Percentiles rank a stretch among this genome's conserved stretches.
Evolutionary conservation across 2,113 vertebrate species (phyloP).

Genomic region (Psilopogon haemacephalus): DNA sequence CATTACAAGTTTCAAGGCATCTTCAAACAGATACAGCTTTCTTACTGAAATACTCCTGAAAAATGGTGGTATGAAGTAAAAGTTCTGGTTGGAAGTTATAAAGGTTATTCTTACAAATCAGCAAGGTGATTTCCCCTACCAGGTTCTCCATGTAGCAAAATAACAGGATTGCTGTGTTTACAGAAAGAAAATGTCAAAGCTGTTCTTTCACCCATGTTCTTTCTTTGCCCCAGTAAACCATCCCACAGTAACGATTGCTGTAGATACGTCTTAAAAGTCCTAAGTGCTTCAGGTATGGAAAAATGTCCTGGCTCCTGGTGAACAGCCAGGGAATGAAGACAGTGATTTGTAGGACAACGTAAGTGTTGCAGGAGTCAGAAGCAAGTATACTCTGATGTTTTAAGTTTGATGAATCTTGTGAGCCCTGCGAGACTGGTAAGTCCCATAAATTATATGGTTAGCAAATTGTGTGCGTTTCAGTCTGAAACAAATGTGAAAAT

Average conservation of each 20-base stretch:
- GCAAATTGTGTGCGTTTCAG: background rate
- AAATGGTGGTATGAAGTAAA: background rate
- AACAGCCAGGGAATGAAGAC: background rate
- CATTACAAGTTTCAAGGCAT: background rate
- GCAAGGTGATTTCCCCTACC: background rate
- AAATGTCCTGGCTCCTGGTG: background rate
- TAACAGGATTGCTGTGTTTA: background rate
- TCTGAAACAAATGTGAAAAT: constrained; percentile 26
- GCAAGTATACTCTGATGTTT: background rate
- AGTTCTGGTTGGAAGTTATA: background rate
- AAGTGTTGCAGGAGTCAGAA: constrained; percentile 5
- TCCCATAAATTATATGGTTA: background rate
- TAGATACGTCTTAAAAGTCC: background rate
- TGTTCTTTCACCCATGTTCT: background rate
- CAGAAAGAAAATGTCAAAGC: background rate
- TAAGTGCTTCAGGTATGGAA: constrained; percentile 17
- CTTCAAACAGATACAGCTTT: constrained; percentile 18
- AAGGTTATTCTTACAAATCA: constrained; percentile 13
- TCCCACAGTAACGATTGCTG: background rate
- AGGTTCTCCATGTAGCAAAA: background rate
- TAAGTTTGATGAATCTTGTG: constrained; percentile 25
- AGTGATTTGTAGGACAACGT: background rate
- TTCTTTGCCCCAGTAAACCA: background rate
- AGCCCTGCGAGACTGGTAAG: constrained; percentile 7
- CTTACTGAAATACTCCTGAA: constrained; percentile 10